These are phyloP conservation scores for Rhagophthalmus giganteus DNA, from an alignment of 2,888 invertebrate genomes.

Conservation along the genomic window DNA sequence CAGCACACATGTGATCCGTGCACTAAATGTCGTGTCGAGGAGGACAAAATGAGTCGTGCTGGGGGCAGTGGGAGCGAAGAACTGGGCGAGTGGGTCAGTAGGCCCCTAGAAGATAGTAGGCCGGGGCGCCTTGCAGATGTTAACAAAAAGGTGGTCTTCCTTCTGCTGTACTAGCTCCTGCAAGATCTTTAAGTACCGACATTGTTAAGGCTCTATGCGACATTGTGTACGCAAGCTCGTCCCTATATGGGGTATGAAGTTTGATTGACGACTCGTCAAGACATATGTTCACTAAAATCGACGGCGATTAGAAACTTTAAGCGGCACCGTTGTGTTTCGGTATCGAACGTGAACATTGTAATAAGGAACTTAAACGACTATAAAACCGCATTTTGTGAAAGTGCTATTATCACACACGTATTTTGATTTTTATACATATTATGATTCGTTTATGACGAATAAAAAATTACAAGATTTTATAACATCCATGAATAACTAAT, in stretches of 20 bases:
- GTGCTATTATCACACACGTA: neutral
- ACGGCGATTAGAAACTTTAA: neutral
- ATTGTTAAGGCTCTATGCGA: neutral
- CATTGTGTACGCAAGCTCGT: neutral
- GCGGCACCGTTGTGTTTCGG: neutral
- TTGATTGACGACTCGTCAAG: too few species aligned
- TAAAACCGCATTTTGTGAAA: neutral
- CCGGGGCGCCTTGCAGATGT: conserved; percentile 51
- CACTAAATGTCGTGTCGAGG: conserved; percentile 36
- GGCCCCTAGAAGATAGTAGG: conserved; percentile 38
- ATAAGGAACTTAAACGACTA: too few species aligned
- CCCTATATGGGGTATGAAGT: too few species aligned
- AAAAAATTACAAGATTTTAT: too few species aligned
- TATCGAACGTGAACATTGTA: neutral
- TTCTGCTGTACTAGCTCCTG: conserved; percentile 31
- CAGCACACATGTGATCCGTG: conserved; percentile 32
- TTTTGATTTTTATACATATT: too few species aligned
- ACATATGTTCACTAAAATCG: too few species aligned
- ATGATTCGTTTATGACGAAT: too few species aligned
- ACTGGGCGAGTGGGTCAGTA: conserved; percentile 51
- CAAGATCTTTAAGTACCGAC: conserved; percentile 2
- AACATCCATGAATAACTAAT: too few species aligned
- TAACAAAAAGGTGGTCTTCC: conserved; percentile 40
- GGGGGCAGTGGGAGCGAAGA: conserved; percentile 42
- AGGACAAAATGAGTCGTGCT: conserved; percentile 37